Base-by-base conservation (phyloP, 2,113 vertebrate species). In the Rhipidura dahli region DNA sequence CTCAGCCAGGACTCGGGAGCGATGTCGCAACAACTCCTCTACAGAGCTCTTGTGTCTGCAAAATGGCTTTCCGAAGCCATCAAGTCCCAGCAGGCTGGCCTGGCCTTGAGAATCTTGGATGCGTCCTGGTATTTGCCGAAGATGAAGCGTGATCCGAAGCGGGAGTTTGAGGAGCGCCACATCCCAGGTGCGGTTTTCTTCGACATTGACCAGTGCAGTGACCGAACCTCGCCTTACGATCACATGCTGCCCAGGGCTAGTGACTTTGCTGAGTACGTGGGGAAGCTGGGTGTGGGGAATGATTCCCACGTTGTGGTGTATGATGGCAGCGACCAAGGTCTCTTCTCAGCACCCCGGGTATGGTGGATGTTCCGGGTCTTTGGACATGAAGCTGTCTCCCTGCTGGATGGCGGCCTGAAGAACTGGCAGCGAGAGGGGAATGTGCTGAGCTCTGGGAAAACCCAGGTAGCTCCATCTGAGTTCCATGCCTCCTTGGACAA, bases 321-420 rank as follows among this genome's bases (percentile, higher is more conserved):
- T 26, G 99, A 99, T 83, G 98, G 98, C 94, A 99, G 99, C 51
- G 98, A 98, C 83, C 98, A 98, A 78, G 99, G 99, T 14, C 98
- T 98, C 33, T 99, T 97, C 97, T 96, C 98, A 9, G 99, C 99
- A 0, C 99, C 99, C 1, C 98, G 99, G 2, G 98, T 99, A 21
- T 99, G 99, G 99, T 99, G 99, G 99, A 99, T 99, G 99, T 99
- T 99, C 95, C 98, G 98, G 8, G 96, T 97, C 69, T 99, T 99
- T 12, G 99, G 99, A 13, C 99, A 99, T 47, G 83, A 72, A 21
- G 50, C 90, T 0, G 99, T 99, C 75, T 99, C 99, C 5, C 97
- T 99, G 72, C 97, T 99, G 64, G 98, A 99, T 83, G 99, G 99
- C 0, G 99, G 99, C 15, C 82, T 99, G 85, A 98, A 98, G 96